Percentiles rank a stretch among this genome's conserved stretches.
phyloP scores from a whole-genome alignment of 1,140 invertebrate species.

The Drosophila tani region DNA sequence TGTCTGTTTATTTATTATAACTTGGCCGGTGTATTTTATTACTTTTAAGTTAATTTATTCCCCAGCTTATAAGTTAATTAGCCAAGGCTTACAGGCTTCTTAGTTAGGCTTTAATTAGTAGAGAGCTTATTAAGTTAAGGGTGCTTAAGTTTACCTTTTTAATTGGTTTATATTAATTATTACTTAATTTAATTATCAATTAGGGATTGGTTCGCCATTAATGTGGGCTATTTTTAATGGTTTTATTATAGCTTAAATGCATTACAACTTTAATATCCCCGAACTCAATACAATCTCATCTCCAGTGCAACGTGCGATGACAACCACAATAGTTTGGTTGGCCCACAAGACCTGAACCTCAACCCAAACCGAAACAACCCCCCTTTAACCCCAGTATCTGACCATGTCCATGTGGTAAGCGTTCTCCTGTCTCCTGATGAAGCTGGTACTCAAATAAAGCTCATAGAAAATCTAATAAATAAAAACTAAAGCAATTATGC shows the following conservation, averaged over 20 bases:
- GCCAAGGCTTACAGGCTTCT: neutral
- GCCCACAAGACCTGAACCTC: neutral
- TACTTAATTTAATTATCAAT: neutral
- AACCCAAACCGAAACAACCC: neutral
- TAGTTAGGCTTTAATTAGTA: neutral
- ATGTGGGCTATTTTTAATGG: too few relatives aligned
- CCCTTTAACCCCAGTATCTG: slow-evolving; percentile 4
- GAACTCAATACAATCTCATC: neutral
- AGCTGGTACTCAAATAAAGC: slow-evolving; percentile 10
- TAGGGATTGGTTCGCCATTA: too few relatives aligned
- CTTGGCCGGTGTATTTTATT: neutral
- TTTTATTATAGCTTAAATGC: neutral
- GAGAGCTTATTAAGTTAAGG: neutral
- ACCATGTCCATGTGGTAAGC: slow-evolving; percentile 12
- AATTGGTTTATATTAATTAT: neutral
- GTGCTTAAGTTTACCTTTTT: too few relatives aligned
- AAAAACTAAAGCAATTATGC: neutral
- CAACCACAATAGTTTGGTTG: slow-evolving; percentile 9
- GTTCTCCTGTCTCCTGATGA: neutral
- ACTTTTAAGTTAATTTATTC: neutral
- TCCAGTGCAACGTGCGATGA: slow-evolving; percentile 9
- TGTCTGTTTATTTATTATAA: neutral
- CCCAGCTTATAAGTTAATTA: neutral
- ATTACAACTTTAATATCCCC: neutral
- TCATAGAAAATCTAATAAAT: neutral